Evolutionary conservation across 2,888 invertebrate species (phyloP), one percentile per base, ranked within the genome.

Genomic region (Xanthorhoe designata): DNA sequence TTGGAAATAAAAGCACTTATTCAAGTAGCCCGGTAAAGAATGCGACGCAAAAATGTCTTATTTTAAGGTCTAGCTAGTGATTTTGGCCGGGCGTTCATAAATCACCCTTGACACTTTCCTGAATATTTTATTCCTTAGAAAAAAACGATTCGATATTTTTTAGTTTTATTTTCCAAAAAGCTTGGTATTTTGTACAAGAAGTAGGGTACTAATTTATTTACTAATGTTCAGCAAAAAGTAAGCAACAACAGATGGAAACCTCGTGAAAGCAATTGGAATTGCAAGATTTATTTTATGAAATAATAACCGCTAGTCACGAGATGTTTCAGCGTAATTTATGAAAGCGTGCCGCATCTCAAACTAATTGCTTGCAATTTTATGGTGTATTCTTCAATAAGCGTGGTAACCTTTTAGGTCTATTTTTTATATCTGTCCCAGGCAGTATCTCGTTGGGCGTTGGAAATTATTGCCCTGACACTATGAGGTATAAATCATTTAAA

Each of bases 1-100:
- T 58, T 13, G 49, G 19, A 57, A 68, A 62, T 47, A 19, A 51
- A 59, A 38, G 38, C 0, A n/a, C 50, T 3, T 45, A 45, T 19
- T 18, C 10, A 32, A 50, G 24, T 5, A 51, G 38, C 17, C 64
- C 56, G 57, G 61, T 54, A 66, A 70, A 59, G 68, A 66, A 69
- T 62, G 69, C 58, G 58, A 64, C 57, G 64, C 55, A 68, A 69
- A 71, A 70, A 66, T 66, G 61, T 68, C 72, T 70, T 57, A 64
- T 73, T 73, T 66, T 66, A 70, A 60, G 72, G 69, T 73, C 67
- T 64, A 70, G 61, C 67, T 64, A 70, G 61, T 64, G 67, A 18
- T 45, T 64, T 69, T 54, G 57, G 61, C 60, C 47, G 63, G 57
- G 61, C 42, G 62, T 68, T 65, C 69, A 70, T 73, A 64, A 69